Evolutionary conservation across 2,113 vertebrate genomes (phyloP).

Genomic region (Acinonyx jubatus): DNA sequence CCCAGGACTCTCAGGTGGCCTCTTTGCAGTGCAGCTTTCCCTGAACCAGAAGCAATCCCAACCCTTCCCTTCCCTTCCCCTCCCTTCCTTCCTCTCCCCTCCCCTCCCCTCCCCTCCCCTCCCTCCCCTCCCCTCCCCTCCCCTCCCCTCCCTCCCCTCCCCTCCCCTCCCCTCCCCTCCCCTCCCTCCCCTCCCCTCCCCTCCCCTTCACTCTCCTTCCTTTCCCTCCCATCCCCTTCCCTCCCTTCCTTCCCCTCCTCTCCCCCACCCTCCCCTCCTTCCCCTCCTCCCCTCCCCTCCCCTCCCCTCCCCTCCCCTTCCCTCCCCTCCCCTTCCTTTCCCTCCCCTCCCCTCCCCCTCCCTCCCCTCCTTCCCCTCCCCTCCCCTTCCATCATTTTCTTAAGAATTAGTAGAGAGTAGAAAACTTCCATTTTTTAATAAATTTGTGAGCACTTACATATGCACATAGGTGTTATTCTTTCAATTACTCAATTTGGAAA

Average conservation of each 20-base stretch:
- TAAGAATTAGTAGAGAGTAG: neutral
- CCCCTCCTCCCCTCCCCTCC: neutral
- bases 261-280: neutral
- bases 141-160: neutral
- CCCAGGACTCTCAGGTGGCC: neutral
- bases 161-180: neutral
- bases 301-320: fast-evolving
- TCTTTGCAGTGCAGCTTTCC: neutral
- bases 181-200: neutral
- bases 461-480: neutral
- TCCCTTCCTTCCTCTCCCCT: fast-evolving
- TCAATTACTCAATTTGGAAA: neutral
- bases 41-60: neutral
- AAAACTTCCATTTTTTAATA: neutral
- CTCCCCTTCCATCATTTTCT: too few species aligned
- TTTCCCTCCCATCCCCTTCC: neutral
- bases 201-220: neutral
- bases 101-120: neutral
- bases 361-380: neutral
- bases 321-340: neutral
- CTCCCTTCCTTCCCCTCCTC: neutral
- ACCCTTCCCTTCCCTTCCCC: neutral
- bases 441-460: neutral
- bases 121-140: too few species aligned
- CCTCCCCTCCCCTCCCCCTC: neutral